Base-by-base conservation (phyloP, 2,888 invertebrate species). In the Papilio elwesi region DNA sequence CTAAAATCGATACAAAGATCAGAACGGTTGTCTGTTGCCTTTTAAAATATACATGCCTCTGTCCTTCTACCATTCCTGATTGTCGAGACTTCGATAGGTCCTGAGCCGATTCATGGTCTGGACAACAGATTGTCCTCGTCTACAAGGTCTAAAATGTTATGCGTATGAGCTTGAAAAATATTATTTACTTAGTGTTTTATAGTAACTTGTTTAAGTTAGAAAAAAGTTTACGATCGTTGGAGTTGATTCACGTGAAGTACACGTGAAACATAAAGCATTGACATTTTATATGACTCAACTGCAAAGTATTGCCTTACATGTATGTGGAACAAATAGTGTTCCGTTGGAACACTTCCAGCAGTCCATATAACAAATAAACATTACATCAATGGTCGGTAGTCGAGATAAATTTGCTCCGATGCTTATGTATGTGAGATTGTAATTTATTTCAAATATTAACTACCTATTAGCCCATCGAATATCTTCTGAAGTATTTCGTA, bases 301-400 rank as follows among this genome's bases (percentile, higher is more conserved):
- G 59, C 59, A n/a, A 26, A 59, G n/a, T 38, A 38, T 38, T 38
- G 59, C n/a, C 38, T 38, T 38, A 36, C 57, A 38, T 38, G 38
- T 59, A 26, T 6, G 9, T 3, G 36, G 59, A 43, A n/a, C 38
- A 62, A 62, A 62, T n/a, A 15, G 59, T 62, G n/a, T 43, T 10
- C 38, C n/a, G 9, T 43, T 62, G 59, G 59, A 62, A 62, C 59
- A 43, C 59, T 62, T 62, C 59, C 59, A 62, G 43, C 59, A 5
- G 36, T 62, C n/a, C 43, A 43, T 62, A 62, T 38, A 9, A 62
- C 43, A 43, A 62, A 62, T 62, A 62, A 59, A 59, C 43, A 59
- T 59, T 59, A 59, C 43, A 59, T 59, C 38, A 9, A 59, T 59
- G 38, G 15, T 59, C 9, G 5, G 0, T 5, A 38, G 59, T 59